A percentile compares a stretch with the other conserved stretches of the same genome.
Evolutionary conservation across 2,113 vertebrate genomes (phyloP).

Genomic region (Sinocyclocheilus anshuiensis): DNA sequence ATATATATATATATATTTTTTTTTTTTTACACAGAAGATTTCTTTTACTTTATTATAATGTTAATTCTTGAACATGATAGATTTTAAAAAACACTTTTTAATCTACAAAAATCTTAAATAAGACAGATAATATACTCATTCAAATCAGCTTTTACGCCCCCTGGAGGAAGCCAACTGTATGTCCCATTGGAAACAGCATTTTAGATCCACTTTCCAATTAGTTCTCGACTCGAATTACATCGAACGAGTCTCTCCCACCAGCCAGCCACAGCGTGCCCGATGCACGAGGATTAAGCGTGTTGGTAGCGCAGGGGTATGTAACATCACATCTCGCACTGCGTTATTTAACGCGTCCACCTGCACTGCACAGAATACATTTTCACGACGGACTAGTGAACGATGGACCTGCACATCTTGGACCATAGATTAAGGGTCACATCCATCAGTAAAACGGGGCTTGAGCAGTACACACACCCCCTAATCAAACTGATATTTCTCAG

Average conservation of each 20-base stretch:
- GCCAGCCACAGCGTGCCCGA: background rate
- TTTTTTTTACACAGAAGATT: background rate
- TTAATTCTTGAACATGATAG: background rate
- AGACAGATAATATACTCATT: background rate
- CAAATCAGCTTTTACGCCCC: background rate
- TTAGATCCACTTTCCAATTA: background rate
- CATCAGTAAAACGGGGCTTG: constrained; percentile 76
- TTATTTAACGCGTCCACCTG: constrained; percentile 1
- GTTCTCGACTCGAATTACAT: constrained; percentile 59
- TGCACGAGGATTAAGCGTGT: background rate
- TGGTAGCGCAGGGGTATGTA: background rate
- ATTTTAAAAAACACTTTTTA: background rate
- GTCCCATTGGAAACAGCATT: background rate
- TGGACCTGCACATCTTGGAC: constrained; percentile 82
- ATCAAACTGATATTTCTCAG: constrained; percentile 81
- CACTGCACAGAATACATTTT: background rate
- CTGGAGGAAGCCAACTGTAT: background rate
- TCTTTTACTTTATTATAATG: too few species aligned
- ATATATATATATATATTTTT: too few species aligned
- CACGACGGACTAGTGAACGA: constrained; percentile 48
- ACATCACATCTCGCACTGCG: background rate
- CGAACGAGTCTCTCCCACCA: constrained; percentile 53
- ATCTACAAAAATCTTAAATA: background rate
- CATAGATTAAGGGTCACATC: constrained; percentile 79
- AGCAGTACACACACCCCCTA: constrained; percentile 76